These are phyloP conservation scores for Sarotherodon lohbergeri DNA, from an alignment of 2,113 vertebrate species.

Conservation along the genomic window DNA sequence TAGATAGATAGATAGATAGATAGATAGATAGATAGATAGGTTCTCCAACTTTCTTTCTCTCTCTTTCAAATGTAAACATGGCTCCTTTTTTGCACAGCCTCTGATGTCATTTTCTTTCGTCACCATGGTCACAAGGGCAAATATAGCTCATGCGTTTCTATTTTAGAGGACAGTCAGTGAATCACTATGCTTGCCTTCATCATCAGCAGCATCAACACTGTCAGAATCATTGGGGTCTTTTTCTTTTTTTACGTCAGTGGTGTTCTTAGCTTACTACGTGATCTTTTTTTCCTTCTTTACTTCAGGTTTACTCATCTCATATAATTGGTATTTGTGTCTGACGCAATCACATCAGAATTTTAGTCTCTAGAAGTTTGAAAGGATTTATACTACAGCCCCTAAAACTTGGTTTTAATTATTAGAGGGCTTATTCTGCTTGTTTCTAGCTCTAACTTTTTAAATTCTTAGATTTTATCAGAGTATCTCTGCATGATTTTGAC, in stretches of 20 bases:
- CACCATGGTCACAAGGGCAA: constrained; percentile 43
- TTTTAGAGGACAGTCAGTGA: constrained; percentile 25
- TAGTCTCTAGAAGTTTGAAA: not conserved
- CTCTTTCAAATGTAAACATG: not conserved
- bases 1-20: not conserved
- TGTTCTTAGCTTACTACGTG: not conserved
- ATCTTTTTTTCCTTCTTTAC: not conserved
- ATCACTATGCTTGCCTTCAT: not conserved
- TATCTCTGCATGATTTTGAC: not conserved
- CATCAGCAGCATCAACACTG: not conserved
- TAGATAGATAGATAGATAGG: not conserved
- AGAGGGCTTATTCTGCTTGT: not conserved
- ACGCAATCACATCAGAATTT: not conserved
- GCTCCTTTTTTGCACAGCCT: not conserved
- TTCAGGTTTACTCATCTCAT: not conserved
- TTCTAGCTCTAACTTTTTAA: not conserved
- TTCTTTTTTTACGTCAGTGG: not conserved
- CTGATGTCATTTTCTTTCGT: constrained; percentile 47
- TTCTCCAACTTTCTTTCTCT: not conserved
- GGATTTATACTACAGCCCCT: not conserved
- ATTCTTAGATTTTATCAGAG: not conserved
- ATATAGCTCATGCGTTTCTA: constrained; percentile 26
- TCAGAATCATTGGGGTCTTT: not conserved
- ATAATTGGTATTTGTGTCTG: not conserved
- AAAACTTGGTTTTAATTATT: not conserved